A percentile compares a stretch with the other conserved stretches of the same genome.
These are phyloP conservation scores for Drosophila melanosoma DNA, from an alignment of 2,888 invertebrate genomes.

Conservation along the genomic window DNA sequence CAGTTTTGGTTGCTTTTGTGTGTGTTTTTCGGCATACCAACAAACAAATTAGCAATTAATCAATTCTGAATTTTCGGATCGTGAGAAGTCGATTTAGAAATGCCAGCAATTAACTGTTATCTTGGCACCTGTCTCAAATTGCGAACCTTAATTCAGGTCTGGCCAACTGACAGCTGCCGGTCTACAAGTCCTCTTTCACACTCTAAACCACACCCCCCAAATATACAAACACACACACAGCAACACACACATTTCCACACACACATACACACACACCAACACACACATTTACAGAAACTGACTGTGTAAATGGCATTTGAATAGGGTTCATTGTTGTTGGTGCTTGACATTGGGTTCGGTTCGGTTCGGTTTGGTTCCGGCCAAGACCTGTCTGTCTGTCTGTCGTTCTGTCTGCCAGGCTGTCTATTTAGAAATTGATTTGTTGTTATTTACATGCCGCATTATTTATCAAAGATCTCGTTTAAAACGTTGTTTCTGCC, in stretches of 20 bases:
- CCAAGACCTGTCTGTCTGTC: constrained; percentile 8
- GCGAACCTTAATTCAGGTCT: constrained; percentile 53
- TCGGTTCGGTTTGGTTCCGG: constrained; percentile 13
- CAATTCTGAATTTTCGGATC: constrained; percentile 47
- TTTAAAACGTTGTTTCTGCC: constrained; percentile 43
- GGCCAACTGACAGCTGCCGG: constrained; percentile 53
- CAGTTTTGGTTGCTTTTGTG: not conserved
- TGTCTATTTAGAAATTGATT: constrained; percentile 79
- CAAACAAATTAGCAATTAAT: constrained; percentile 77
- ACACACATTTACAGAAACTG: not conserved
- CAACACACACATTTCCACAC: not conserved
- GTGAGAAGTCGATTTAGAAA: constrained; percentile 13
- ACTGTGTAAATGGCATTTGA: constrained; percentile 57
- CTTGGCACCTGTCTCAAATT: constrained; percentile 47
- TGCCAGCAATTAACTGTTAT: constrained; percentile 45
- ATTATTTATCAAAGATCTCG: constrained; percentile 70
- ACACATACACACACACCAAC: not conserved
- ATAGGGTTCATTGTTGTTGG: constrained; percentile 69
- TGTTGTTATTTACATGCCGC: constrained; percentile 79
- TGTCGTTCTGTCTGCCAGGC: constrained; percentile 9
- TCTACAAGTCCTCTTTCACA: constrained; percentile 5
- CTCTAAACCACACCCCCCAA: constrained; percentile 7
- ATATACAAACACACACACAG: constrained; percentile 5
- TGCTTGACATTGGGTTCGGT: constrained; percentile 29
- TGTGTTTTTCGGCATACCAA: constrained; percentile 3